Evolutionary conservation across 2,888 invertebrate species (phyloP).

Genomic region (Cosmorhoe ocellata): DNA sequence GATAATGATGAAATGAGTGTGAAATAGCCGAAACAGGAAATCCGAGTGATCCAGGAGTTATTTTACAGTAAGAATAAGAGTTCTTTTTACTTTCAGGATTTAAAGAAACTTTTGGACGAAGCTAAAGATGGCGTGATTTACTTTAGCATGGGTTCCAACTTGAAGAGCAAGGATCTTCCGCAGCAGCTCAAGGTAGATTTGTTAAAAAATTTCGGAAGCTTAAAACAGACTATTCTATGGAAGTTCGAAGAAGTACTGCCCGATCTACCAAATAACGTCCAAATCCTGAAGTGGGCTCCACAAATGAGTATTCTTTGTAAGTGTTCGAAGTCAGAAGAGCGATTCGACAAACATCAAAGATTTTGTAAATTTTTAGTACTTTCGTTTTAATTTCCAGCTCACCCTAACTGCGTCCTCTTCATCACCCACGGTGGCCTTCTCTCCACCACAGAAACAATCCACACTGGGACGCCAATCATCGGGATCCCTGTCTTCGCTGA

Average conservation of each 20-base stretch:
- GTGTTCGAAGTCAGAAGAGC: conserved; percentile 2
- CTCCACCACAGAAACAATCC: conserved; percentile 56
- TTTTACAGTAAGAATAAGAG: too few relatives aligned
- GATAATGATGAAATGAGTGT: too few relatives aligned
- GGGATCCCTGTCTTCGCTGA: conserved; percentile 64
- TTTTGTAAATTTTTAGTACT: too few relatives aligned
- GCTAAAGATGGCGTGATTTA: conserved; percentile 71
- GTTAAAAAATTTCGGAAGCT: conserved; percentile 56
- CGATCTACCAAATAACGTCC: conserved; percentile 63
- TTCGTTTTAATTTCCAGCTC: conserved; percentile 43
- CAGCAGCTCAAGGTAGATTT: conserved; percentile 49
- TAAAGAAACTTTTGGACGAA: conserved; percentile 63
- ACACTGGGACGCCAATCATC: conserved; percentile 58
- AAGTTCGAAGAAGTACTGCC: conserved; percentile 63
- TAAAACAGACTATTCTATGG: conserved; percentile 77
- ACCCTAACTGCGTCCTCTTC: conserved; percentile 60
- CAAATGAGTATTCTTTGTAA: conserved; percentile 52
- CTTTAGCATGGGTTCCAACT: conserved; percentile 75
- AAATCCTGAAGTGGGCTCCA: conserved; percentile 67
- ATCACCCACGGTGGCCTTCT: conserved; percentile 68
- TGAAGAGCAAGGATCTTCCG: conserved; percentile 59
- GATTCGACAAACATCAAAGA: too few relatives aligned
- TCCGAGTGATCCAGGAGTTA: too few relatives aligned
- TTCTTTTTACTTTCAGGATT: conserved; percentile 42
- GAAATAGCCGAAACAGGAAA: too few relatives aligned